Percentiles rank a stretch among this genome's conserved stretches.
Conservation (phyloP, 2,797 vertebrate genomes). For the Micromesistius poutassou region DNA sequence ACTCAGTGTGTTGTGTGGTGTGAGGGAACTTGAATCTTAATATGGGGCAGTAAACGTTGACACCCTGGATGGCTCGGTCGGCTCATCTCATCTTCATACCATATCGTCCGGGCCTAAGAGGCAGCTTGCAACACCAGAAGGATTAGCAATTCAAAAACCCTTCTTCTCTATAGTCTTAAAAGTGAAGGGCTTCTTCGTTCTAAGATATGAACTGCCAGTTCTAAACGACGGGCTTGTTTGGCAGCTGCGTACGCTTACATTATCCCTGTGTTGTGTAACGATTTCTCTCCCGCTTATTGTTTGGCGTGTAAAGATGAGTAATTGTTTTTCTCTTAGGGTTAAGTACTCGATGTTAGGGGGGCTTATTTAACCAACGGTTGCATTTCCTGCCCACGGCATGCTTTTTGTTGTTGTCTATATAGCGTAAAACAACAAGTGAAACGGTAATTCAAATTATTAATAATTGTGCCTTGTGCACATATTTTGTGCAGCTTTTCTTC, state of each 20-base stretch:
- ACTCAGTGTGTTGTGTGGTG: constrained; percentile 45
- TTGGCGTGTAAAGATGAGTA: background rate
- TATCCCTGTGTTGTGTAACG: background rate
- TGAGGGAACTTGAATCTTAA: constrained; percentile 54
- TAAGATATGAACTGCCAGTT: constrained; percentile 20
- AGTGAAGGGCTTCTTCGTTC: constrained; percentile 29
- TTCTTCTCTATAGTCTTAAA: constrained; percentile 22
- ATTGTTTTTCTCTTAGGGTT: background rate
- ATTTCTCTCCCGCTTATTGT: background rate
- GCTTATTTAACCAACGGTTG: no score
- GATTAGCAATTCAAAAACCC: constrained; percentile 46
- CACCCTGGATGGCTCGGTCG: constrained; percentile 44
- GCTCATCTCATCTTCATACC: constrained; percentile 51
- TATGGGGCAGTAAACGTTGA: constrained; percentile 57
- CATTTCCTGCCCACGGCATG: no score
- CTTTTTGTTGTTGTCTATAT: no score
- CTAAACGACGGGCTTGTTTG: background rate
- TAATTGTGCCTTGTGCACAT: no score
- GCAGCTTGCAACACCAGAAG: constrained; percentile 40
- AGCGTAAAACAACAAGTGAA: no score
- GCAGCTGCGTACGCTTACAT: background rate
- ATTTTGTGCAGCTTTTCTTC: no score
- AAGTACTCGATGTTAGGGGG: no score
- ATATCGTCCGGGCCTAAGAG: constrained; percentile 56
- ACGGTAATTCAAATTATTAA: no score